A percentile compares a stretch with the other conserved stretches of the same genome.
phyloP scores from a whole-genome alignment of 2,888 invertebrate species.

The Phortica magna region DNA sequence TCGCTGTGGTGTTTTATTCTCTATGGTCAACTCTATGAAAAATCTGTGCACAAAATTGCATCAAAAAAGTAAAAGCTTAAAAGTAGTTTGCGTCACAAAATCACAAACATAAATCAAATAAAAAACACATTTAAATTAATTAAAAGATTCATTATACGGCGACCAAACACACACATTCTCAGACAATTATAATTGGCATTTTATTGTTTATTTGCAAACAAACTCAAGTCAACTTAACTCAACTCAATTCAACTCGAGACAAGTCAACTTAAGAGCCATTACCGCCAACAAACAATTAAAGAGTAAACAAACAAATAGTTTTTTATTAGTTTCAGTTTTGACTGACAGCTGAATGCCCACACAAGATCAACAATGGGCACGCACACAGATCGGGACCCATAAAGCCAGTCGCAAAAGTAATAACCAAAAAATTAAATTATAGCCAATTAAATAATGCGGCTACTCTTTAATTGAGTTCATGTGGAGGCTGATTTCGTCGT shows the following conservation, averaged over 20 bases:
- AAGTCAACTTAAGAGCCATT: conserved; percentile 36
- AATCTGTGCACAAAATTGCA: not conserved
- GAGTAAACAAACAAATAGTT: conserved; percentile 26
- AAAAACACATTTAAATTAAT: conserved; percentile 45
- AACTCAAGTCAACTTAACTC: conserved; percentile 51
- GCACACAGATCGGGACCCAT: conserved; percentile 43
- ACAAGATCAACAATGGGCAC: conserved; percentile 37
- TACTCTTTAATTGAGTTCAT: conserved; percentile 60
- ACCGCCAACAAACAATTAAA: conserved; percentile 43
- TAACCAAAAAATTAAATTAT: conserved; percentile 47
- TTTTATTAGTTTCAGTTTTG: conserved; percentile 9
- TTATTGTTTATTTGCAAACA: conserved; percentile 62
- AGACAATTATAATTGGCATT: conserved; percentile 52
- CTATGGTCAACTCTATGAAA: not conserved
- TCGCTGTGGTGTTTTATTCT: too few relatives aligned
- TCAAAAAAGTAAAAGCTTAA: not conserved
- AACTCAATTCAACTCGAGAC: conserved; percentile 6
- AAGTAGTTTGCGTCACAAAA: not conserved
- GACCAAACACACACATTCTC: not conserved
- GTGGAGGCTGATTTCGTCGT: conserved; percentile 44
- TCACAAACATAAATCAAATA: conserved; percentile 7
- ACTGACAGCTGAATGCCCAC: conserved; percentile 49
- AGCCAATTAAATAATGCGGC: conserved; percentile 65
- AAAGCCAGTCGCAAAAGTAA: conserved; percentile 33
- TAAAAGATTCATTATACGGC: conserved; percentile 41